Evolutionary conservation across 2,797 vertebrate species (phyloP).

Genomic region (Carcharodon carcharias): DNA sequence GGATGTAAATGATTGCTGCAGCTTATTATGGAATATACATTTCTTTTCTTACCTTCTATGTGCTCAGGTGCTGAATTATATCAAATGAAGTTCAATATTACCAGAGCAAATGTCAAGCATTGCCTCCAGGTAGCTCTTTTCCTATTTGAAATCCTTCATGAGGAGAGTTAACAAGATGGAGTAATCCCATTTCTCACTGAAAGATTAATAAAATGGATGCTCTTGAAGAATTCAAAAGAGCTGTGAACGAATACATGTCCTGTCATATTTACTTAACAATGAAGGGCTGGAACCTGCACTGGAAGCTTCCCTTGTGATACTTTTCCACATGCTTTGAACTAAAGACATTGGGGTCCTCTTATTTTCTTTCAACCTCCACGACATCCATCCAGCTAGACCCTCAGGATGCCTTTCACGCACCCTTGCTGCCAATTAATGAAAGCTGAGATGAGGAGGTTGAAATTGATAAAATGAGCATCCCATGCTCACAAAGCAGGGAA

Average conservation of each 20-base stretch:
- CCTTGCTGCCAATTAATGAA: not conserved
- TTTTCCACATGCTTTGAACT: not conserved
- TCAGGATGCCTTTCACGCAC: not conserved
- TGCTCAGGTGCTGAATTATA: not conserved
- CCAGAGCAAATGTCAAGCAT: not conserved
- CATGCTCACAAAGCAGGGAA: not conserved
- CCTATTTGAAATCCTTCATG: not conserved
- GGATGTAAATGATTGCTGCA: not conserved
- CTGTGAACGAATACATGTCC: no score
- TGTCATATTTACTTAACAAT: slow-evolving; percentile 2
- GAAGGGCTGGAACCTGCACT: not conserved
- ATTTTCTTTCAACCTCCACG: not conserved
- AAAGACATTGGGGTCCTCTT: not conserved
- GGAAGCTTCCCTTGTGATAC: not conserved
- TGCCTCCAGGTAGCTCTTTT: not conserved
- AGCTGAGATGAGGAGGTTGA: not conserved
- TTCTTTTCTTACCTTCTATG: not conserved
- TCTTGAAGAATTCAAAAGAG: no score
- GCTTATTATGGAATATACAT: not conserved
- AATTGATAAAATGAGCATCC: not conserved
- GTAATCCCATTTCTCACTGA: not conserved
- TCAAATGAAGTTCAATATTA: slow-evolving; percentile 12
- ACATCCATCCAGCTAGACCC: not conserved
- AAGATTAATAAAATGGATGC: slow-evolving; percentile 29
- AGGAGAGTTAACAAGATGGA: slow-evolving; percentile 18